These are phyloP conservation scores for Apamea crenata DNA, from an alignment of 2,888 invertebrate species.

Conservation along the genomic window DNA sequence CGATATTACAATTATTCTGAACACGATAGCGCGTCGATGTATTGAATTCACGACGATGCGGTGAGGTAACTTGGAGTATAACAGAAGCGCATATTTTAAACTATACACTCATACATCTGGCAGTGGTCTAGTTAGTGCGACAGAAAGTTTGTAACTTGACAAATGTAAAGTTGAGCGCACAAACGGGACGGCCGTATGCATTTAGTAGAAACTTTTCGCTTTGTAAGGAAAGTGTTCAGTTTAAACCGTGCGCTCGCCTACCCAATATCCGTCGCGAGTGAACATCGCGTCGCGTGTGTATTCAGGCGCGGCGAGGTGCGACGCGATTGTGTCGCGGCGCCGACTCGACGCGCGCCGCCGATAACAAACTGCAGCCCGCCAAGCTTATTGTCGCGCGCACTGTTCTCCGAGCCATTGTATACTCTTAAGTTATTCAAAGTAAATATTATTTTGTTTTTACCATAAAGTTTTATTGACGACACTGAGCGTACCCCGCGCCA, in stretches of 20 bases:
- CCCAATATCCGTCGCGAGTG: constrained; percentile 83
- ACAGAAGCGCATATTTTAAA: constrained; percentile 50
- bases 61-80: constrained; percentile 36
- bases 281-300: constrained; percentile 77
- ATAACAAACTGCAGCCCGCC: constrained; percentile 78
- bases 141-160: constrained; percentile 79
- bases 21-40: constrained; percentile 37
- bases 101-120: constrained; percentile 46
- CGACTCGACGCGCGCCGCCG: constrained; percentile 55
- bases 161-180: constrained; percentile 81
- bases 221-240: constrained; percentile 84
- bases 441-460: constrained; percentile 76
- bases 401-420: constrained; percentile 65
- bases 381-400: constrained; percentile 74
- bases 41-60: constrained; percentile 45
- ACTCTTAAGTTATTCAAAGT: constrained; percentile 71
- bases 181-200: constrained; percentile 82
- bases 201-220: constrained; percentile 87
- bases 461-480: constrained; percentile 77
- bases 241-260: constrained; percentile 81
- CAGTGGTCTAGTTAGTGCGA: constrained; percentile 72
- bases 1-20: constrained; percentile 55
- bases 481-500: constrained; percentile 71
- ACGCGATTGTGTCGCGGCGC: constrained; percentile 74
- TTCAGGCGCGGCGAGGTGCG: constrained; percentile 76